phyloP scores from a whole-genome alignment of 2,888 invertebrate species.

The Eudemis profundana region DNA sequence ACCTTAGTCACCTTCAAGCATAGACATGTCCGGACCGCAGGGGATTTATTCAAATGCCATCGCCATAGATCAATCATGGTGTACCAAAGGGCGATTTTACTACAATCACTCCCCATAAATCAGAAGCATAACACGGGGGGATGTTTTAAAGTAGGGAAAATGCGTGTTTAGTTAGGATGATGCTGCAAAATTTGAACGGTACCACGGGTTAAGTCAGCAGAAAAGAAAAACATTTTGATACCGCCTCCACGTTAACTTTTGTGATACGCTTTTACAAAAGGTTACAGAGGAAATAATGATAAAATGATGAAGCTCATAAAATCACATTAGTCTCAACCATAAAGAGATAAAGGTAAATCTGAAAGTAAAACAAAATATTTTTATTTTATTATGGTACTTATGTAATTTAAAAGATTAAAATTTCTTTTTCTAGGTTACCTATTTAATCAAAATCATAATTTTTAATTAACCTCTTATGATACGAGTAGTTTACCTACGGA shows the following conservation, averaged over 20 bases:
- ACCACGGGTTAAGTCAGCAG: constrained; percentile 27
- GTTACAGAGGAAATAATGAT: not conserved
- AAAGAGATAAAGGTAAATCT: no score
- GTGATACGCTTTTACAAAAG: constrained; percentile 2
- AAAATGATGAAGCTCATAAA: not conserved
- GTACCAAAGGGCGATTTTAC: constrained; percentile 52
- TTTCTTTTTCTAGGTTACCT: no score
- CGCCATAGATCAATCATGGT: constrained; percentile 48
- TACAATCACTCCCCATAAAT: constrained; percentile 57
- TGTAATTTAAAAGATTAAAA: no score
- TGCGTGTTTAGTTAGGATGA: constrained; percentile 57
- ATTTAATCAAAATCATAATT: no score
- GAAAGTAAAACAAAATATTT: no score
- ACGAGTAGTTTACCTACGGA: no score
- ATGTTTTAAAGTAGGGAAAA: constrained; percentile 54
- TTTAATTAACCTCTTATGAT: no score
- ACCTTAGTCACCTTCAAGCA: constrained; percentile 29
- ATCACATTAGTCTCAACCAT: not conserved
- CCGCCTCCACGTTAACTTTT: constrained; percentile 18
- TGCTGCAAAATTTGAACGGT: constrained; percentile 51
- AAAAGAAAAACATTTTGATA: constrained; percentile 19
- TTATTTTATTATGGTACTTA: no score
- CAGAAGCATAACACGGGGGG: constrained; percentile 53
- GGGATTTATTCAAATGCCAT: constrained; percentile 35
- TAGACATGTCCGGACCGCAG: constrained; percentile 31